Evolutionary conservation across 2,888 invertebrate species (phyloP), one percentile per base, ranked within the genome.

Genomic region (Rotaria socialis): DNA sequence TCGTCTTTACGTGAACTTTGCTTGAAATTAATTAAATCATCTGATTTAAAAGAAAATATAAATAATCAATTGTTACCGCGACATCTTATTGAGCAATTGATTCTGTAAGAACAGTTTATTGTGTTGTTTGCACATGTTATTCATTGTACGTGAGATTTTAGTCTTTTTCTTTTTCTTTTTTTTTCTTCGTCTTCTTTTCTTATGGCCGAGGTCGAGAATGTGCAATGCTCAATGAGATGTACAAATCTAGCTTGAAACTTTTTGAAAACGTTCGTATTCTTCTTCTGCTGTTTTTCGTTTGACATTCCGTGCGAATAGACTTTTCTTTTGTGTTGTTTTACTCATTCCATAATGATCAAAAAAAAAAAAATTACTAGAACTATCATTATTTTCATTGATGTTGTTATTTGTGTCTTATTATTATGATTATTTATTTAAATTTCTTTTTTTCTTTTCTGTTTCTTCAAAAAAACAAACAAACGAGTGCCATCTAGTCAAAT

Each of bases 401-500:
- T 47, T 43, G 43, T 43, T 80, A 41, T 74, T 43, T 74, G 22
- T 74, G 41, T 74, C 10, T 27, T 60, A 60, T 11, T 60, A 60
- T 60, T 27, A 27, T 60, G n/a, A 74, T 35, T 74, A 3, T 8
- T 8, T 35, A 35, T 35, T 35, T 35, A 35, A 35, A 2, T 35
- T 35, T 35, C 35, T 22, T 47, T 47, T 80, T 47, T n/a, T 47
- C 22, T n/a, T 67, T 14, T 27, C 27, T 67, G 19, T 14, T 47
- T 47, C 47, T 80, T 80, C n/a, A 80, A 80, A 52, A 52, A 52
- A 52, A 52, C 8, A 52, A 52, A 52, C 50, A 52, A 43, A 80
- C 80, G 80, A 80, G 80, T 80, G 80, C 80, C 80, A 80, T 80
- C 80, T 80, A 80, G 80, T 80, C 80, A 80, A 80, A 80, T 80